Percentiles rank a stretch among this genome's conserved stretches.
Conservation (phyloP, 2,888 invertebrate species). For the Cryptosula pallasiana region DNA sequence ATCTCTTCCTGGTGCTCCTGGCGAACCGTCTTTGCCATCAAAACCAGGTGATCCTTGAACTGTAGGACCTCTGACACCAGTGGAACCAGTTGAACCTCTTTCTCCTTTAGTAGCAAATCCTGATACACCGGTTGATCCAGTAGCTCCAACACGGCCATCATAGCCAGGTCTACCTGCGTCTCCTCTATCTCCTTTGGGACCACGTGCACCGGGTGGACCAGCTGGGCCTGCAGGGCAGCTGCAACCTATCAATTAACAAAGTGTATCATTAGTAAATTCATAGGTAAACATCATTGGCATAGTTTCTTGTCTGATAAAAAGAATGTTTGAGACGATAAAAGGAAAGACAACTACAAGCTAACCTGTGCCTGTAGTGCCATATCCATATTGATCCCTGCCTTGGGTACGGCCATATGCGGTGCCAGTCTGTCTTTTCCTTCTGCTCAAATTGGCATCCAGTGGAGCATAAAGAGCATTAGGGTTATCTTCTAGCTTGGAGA, state of each 20-base stretch:
- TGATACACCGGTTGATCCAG: slow-evolving; percentile 3
- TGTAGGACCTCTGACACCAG: slow-evolving; percentile 13
- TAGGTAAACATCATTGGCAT: too few species aligned
- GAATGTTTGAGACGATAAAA: too few species aligned
- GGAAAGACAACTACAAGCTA: too few species aligned
- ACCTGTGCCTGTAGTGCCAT: background rate
- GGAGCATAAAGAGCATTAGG: background rate
- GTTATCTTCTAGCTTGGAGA: slow-evolving; percentile 1
- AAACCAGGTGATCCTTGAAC: background rate
- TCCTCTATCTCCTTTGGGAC: slow-evolving; percentile 14
- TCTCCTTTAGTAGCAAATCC: slow-evolving; percentile 8
- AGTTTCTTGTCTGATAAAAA: too few species aligned
- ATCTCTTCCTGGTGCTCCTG: slow-evolving; percentile 20
- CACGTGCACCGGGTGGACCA: slow-evolving; percentile 26
- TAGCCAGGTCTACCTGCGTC: slow-evolving; percentile 20
- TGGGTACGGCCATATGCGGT: background rate
- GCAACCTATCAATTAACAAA: background rate
- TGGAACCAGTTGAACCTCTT: slow-evolving; percentile 5
- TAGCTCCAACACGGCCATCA: background rate
- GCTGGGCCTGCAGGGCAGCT: slow-evolving; percentile 25
- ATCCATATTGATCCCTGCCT: background rate
- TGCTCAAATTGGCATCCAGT: background rate
- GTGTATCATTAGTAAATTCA: too few species aligned
- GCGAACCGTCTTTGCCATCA: slow-evolving; percentile 15
- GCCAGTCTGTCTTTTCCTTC: slow-evolving; percentile 1